Evolutionary conservation across 2,888 invertebrate genomes (phyloP), one percentile per base, ranked within the genome.

Genomic region (Diploptera punctata): DNA sequence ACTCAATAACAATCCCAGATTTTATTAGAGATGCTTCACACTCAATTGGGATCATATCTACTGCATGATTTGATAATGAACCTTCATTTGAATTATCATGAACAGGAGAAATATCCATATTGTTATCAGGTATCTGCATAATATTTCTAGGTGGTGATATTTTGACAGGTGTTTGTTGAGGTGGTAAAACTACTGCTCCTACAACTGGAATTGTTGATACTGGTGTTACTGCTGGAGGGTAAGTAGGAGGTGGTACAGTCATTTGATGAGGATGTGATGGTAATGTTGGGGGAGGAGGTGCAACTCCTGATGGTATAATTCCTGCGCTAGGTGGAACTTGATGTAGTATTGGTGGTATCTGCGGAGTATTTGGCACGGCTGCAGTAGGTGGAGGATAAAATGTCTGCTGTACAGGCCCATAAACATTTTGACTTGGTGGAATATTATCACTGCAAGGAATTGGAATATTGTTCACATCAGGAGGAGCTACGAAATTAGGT

Each of bases 401-500:
- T n/a, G 54, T 31, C 33, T n/a, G 3, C 10, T 10, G n/a, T 24
- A 29, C 61, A 31, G 43, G 18, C n/a, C 21, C 9, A 49, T 21
- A 70, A 13, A 26, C n/a, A 21, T 31, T 1, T 24, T 57, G 61
- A 10, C 2, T 19, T 9, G 43, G 26, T 5, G 21, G 18, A n/a
- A 47, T 18, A 54, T 19, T 29, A 7, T 72, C 47, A 26, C 26
- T 33, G 52, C 60, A 60, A 13, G 81, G 81, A 65, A 81, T 76
- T 57, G 77, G 77, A 52, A 82, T 81, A 60, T 82, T 82, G 70
- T 80, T 79, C 47, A 81, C 70, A 65, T 78, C 79, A 1, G 78
- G 70, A 10, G 77, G 75, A 19, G 75, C 70, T 21, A 74, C 76
- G 75, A 70, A 21, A 31, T 52, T 19, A 33, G n/a, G 29, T 57